A percentile compares a stretch with the other conserved stretches of the same genome.
Conservation (phyloP, 2,113 vertebrate species). For the Rhynchopsitta pachyrhyncha region DNA sequence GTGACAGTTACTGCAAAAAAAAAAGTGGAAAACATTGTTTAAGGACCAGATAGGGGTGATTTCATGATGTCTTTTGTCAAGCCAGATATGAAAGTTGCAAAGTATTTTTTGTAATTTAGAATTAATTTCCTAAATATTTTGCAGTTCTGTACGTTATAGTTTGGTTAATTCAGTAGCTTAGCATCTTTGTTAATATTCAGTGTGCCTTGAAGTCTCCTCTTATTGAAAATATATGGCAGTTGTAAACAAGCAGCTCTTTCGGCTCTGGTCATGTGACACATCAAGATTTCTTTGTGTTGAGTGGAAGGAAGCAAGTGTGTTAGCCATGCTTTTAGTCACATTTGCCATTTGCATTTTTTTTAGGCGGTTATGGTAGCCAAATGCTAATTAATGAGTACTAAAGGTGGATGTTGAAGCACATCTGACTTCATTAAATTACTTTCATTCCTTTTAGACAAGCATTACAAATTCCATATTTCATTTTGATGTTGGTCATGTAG, state of each 20-base stretch:
- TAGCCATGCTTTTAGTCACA: background rate
- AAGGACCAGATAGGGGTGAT: background rate
- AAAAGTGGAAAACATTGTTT: background rate
- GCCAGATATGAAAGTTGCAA: background rate
- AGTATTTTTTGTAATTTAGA: background rate
- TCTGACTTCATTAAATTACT: background rate
- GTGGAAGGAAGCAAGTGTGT: background rate
- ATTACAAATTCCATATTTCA: background rate
- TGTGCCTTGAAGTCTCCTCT: background rate
- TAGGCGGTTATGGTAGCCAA: background rate
- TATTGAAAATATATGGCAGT: background rate
- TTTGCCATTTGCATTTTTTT: background rate
- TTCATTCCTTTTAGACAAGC: background rate
- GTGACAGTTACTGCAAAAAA: background rate
- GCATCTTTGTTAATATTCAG: background rate
- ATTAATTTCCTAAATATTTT: background rate
- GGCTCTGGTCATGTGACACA: background rate
- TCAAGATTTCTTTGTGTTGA: background rate
- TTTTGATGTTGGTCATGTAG: background rate
- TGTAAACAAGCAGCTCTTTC: background rate
- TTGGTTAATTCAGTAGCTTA: background rate
- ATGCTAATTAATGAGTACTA: background rate
- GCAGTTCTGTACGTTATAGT: fast-evolving
- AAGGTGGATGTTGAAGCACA: background rate
- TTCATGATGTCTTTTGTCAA: background rate